A percentile compares a stretch with the other conserved stretches of the same genome.
Conservation (phyloP, 2,113 vertebrate genomes). For the Chionomys nivalis region DNA sequence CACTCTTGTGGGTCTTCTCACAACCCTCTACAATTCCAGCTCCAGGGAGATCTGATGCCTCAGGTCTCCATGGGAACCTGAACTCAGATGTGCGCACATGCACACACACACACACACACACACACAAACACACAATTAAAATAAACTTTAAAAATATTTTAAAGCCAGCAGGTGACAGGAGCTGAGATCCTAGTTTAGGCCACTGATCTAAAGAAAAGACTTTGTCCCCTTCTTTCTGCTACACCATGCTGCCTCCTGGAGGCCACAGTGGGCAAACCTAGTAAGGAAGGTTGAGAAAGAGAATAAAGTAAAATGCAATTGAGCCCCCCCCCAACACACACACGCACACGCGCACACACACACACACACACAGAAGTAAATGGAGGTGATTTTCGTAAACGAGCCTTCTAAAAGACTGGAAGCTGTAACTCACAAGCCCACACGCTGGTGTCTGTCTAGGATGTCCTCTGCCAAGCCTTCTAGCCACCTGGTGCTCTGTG, state of each 20-base stretch:
- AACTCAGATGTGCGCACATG: too few species aligned
- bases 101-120: too few species aligned
- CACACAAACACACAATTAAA: neutral
- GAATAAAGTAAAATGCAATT: rapidly evolving
- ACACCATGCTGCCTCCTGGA: slow-evolving; percentile 55
- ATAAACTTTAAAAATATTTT: neutral
- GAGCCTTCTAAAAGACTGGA: neutral
- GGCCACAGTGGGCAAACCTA: neutral
- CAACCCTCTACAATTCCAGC: neutral
- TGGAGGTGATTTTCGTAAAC: neutral
- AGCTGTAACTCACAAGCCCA: neutral
- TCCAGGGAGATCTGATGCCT: neutral
- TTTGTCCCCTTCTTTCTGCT: neutral
- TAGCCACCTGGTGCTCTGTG: too few species aligned
- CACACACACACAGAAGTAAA: neutral
- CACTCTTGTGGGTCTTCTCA: neutral
- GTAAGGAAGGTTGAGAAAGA: neutral
- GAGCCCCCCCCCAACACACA: too few species aligned
- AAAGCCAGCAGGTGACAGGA: neutral
- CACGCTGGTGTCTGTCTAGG: neutral
- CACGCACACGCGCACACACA: too few species aligned
- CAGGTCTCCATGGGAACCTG: neutral
- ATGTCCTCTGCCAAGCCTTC: neutral
- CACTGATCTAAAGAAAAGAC: neutral
- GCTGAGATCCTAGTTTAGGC: neutral